phyloP scores from a whole-genome alignment of 2,888 invertebrate genomes.

The Catotricha subobsoleta region DNA sequence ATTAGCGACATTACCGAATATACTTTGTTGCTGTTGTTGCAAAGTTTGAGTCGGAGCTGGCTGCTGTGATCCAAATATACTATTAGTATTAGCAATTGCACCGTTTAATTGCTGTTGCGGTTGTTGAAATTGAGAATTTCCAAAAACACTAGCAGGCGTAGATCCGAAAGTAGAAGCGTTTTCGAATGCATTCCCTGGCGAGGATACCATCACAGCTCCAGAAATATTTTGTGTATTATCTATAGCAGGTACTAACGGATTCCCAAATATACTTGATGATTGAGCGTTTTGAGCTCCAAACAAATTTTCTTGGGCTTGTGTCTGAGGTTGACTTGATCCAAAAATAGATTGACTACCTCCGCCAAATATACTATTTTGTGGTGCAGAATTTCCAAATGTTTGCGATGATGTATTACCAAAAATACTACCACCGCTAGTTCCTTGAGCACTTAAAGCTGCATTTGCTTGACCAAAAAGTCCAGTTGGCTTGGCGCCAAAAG shows the following conservation, averaged over 20 bases:
- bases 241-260: too few species aligned
- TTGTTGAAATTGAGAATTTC: constrained; percentile 3
- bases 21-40: constrained; percentile 7
- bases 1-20: too few species aligned
- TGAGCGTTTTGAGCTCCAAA: neutral
- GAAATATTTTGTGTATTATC: too few species aligned
- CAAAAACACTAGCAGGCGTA: neutral
- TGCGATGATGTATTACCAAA: constrained; percentile 8
- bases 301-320: constrained; percentile 8
- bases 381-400: neutral
- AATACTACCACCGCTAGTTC: constrained; percentile 10
- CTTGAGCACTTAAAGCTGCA: constrained; percentile 20
- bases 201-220: too few species aligned
- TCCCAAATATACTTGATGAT: too few species aligned
- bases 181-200: too few species aligned
- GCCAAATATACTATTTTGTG: neutral
- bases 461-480: constrained; percentile 25
- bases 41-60: neutral
- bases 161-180: too few species aligned
- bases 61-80: constrained; percentile 1
- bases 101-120: constrained; percentile 5
- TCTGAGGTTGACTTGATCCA: too few species aligned
- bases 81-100: constrained; percentile 6
- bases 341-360: too few species aligned
- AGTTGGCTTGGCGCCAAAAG: constrained; percentile 4